These are phyloP conservation scores for Aricia artaxerxes DNA, from an alignment of 2,888 invertebrate genomes.

Conservation along the genomic window DNA sequence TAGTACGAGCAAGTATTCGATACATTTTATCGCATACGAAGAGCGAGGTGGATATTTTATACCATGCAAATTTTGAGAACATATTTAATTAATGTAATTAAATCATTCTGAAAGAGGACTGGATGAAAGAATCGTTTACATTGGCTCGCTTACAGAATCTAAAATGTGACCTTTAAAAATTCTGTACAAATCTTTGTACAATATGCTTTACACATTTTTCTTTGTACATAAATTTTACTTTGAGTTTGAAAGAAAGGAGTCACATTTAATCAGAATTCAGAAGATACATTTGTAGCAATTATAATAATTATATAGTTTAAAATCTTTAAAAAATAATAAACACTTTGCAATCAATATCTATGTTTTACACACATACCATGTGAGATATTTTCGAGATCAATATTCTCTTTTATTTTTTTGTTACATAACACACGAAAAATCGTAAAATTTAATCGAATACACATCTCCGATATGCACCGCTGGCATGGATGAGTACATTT, in stretches of 20 bases:
- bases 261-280: neutral
- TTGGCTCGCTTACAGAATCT: conserved; percentile 16
- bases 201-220: neutral
- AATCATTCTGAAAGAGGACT: conserved; percentile 28
- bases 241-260: neutral
- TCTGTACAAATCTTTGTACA: conserved; percentile 16
- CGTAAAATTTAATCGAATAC: conserved; percentile 47
- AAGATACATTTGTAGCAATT: conserved; percentile 11
- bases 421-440: conserved; percentile 48
- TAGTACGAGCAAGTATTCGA: conserved; percentile 54
- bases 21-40: conserved; percentile 48
- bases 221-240: neutral
- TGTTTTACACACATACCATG: too few relatives aligned
- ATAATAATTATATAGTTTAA: neutral
- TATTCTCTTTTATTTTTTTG: conserved; percentile 10
- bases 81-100: conserved; percentile 23
- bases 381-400: too few relatives aligned
- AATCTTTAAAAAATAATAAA: neutral
- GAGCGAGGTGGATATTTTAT: conserved; percentile 6
- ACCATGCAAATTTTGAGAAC: neutral
- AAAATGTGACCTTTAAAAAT: conserved; percentile 24
- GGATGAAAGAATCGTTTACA: conserved; percentile 27
- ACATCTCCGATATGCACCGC: conserved; percentile 77
- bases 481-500: conserved; percentile 75
- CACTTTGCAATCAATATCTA: too few relatives aligned